Conservation (phyloP, 2,888 invertebrate genomes). For the Cephonodes hylas region DNA sequence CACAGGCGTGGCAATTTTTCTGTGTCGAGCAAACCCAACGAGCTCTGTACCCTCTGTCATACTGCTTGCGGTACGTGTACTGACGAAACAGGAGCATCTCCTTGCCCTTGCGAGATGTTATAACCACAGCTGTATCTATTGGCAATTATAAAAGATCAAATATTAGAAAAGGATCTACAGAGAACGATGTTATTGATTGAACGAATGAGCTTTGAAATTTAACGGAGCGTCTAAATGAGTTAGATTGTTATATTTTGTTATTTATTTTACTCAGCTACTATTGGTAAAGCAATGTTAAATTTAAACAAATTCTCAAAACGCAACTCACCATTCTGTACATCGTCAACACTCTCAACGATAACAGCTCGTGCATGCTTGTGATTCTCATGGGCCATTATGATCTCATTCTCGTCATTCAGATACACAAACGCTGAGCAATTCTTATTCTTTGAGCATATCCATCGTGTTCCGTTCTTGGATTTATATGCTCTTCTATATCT, state of each 20-base stretch:
- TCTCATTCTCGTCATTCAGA: conserved; percentile 56
- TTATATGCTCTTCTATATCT: conserved; percentile 56
- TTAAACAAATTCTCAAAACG: not conserved
- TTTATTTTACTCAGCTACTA: not conserved
- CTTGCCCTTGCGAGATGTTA: conserved; percentile 70
- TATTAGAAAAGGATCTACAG: too few species aligned
- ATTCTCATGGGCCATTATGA: conserved; percentile 45
- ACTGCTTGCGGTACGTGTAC: conserved; percentile 68
- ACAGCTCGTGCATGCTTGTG: conserved; percentile 45
- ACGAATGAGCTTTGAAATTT: too few species aligned
- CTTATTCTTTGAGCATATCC: conserved; percentile 57
- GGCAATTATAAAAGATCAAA: not conserved
- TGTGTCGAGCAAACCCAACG: conserved; percentile 71
- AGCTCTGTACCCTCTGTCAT: conserved; percentile 42
- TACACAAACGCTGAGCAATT: conserved; percentile 55
- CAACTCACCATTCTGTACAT: conserved; percentile 41
- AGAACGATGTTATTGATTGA: too few species aligned
- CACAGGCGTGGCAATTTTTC: conserved; percentile 64
- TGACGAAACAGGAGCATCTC: conserved; percentile 65
- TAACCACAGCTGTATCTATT: conserved; percentile 58
- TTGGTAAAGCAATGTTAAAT: not conserved
- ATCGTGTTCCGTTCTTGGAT: conserved; percentile 51
- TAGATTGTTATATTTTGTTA: too few species aligned
- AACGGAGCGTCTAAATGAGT: too few species aligned
- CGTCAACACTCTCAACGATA: conserved; percentile 28